phyloP scores from a whole-genome alignment of 2,888 invertebrate genomes.

The Clanis bilineata region DNA sequence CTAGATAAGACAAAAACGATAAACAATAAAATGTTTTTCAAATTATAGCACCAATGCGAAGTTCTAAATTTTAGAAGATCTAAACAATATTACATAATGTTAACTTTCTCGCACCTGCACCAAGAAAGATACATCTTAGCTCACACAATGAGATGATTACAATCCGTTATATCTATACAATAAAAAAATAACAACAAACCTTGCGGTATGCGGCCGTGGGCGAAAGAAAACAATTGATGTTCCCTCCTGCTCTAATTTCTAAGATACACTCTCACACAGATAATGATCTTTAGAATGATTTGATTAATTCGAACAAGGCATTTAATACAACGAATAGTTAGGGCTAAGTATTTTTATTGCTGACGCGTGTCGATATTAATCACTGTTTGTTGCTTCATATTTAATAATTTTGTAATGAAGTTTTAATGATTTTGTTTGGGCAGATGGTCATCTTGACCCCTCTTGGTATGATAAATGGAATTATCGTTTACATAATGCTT shows the following conservation, averaged over 20 bases:
- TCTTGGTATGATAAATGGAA: slow-evolving; percentile 21
- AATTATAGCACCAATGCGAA: neutral
- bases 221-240: slow-evolving; percentile 78
- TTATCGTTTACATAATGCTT: slow-evolving; percentile 17
- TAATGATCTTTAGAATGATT: slow-evolving; percentile 71
- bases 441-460: slow-evolving; percentile 21
- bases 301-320: slow-evolving; percentile 78
- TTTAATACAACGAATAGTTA: slow-evolving; percentile 64
- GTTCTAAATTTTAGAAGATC: no score
- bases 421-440: slow-evolving; percentile 54
- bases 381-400: slow-evolving; percentile 50
- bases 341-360: slow-evolving; percentile 72
- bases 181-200: slow-evolving; percentile 67
- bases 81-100: neutral
- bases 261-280: slow-evolving; percentile 62
- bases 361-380: slow-evolving; percentile 80
- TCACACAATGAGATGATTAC: slow-evolving; percentile 81
- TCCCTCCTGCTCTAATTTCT: slow-evolving; percentile 79
- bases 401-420: slow-evolving; percentile 74
- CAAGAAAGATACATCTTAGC: slow-evolving; percentile 63
- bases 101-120: slow-evolving; percentile 48
- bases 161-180: slow-evolving; percentile 76
- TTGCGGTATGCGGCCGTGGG: slow-evolving; percentile 67
- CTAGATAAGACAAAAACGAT: no score
- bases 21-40: neutral